Evolutionary conservation across 2,888 invertebrate species (phyloP).

Genomic region (Plebejus anna): DNA sequence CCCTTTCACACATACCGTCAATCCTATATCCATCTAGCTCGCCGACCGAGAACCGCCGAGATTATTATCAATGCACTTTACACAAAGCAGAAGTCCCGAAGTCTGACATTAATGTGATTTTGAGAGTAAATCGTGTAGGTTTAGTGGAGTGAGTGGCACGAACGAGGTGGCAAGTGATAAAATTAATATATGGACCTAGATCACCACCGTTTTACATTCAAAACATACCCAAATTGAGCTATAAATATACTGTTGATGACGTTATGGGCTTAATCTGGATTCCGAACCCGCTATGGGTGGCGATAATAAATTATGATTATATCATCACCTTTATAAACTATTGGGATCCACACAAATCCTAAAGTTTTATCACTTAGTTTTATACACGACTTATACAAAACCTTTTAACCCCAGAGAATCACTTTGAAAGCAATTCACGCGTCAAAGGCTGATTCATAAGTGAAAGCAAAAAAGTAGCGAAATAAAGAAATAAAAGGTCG

Average conservation of each 20-base stretch:
- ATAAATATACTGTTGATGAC: not conserved
- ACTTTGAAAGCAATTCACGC: not conserved
- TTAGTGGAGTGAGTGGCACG: slow-evolving; percentile 62
- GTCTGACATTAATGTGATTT: slow-evolving; percentile 76
- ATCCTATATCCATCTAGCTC: slow-evolving; percentile 47
- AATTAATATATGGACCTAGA: slow-evolving; percentile 65
- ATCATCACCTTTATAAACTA: not conserved
- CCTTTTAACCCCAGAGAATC: not conserved
- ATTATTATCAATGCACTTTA: slow-evolving; percentile 80
- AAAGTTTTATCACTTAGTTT: too few relatives aligned
- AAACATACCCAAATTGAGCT: not conserved
- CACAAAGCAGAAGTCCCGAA: slow-evolving; percentile 76
- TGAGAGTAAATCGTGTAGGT: slow-evolving; percentile 74
- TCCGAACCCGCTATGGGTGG: not conserved
- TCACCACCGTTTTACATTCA: slow-evolving; percentile 33
- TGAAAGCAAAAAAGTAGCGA: slow-evolving; percentile 26
- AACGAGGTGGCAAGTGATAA: slow-evolving; percentile 75
- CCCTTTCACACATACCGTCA: slow-evolving; percentile 42
- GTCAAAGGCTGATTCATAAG: slow-evolving; percentile 34
- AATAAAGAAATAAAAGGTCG: not conserved
- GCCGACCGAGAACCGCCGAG: slow-evolving; percentile 62
- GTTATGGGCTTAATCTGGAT: not conserved
- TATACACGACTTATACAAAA: not conserved
- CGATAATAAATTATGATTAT: not conserved
- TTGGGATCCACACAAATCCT: too few relatives aligned